Base-by-base conservation (phyloP, 2,113 vertebrate genomes). In the Urocynchramus pylzowi region DNA sequence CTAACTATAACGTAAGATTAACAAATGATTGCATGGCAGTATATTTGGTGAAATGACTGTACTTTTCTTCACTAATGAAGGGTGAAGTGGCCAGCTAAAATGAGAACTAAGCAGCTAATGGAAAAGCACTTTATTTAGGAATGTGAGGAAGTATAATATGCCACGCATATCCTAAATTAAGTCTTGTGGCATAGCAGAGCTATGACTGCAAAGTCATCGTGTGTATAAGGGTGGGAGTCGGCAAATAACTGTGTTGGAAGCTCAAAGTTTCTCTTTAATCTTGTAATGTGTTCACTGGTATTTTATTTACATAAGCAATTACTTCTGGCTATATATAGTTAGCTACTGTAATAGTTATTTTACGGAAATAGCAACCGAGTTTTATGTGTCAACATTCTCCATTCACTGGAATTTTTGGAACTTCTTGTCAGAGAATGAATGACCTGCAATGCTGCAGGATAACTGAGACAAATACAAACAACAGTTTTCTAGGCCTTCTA, bases 281-380 rank as follows among this genome's bases (percentile, higher is more conserved):
- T 76, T 93, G 74, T 93, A 94, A 89, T 82, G 69, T 87, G 77
- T 91, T 94, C 92, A 56, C 50, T 90, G 92, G 85, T 90, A 93
- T 96, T 96, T 96, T 96, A 96, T 96, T 96, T 96, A 96, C 67
- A 95, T 85, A 93, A 90, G 84, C 71, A 91, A 90, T 96, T 93
- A 86, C 73, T 90, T 84, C 85, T 96, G 82, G 52, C 90, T 97
- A 94, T 93, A 90, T 95, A 94, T 96, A 94, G 85, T 93, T 90
- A 87, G 87, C 84, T 92, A 84, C 93, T 84, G 64, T 78, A 87
- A 81, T 67, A 91, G 87, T 76, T 96, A 77, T 73, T 93, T 91
- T 74, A 76, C 59, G 59, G 79, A 92, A 96, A 94, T 90, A 90
- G 90, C 79, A 94, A 56, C 85, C 1, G 11, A 90, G 68, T 49